Evolutionary conservation across 2,888 invertebrate species (phyloP).

Genomic region (Nemurella pictetii): DNA sequence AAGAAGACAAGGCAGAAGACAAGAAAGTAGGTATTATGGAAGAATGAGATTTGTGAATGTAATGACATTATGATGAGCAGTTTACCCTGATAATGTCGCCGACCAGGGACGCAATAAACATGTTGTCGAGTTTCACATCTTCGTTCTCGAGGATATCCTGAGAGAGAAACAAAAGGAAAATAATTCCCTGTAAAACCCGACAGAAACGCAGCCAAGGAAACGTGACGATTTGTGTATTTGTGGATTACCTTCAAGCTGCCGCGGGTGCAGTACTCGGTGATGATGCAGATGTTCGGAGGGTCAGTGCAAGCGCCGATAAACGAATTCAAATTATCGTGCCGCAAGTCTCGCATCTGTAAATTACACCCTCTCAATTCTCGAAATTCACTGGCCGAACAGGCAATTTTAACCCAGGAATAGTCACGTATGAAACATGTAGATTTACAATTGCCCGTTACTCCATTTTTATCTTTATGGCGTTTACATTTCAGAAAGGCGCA

Average conservation of each 20-base stretch:
- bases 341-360: slow-evolving; percentile 80
- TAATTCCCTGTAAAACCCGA: neutral
- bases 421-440: too few species aligned
- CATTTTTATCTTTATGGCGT: too few species aligned
- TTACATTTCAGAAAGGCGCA: too few species aligned
- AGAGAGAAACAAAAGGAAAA: slow-evolving; percentile 41
- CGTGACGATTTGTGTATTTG: neutral
- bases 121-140: slow-evolving; percentile 92
- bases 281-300: slow-evolving; percentile 85
- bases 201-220: neutral
- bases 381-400: neutral
- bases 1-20: too few species aligned
- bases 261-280: slow-evolving; percentile 86
- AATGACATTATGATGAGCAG: slow-evolving; percentile 42
- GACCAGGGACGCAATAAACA: slow-evolving; percentile 94
- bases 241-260: slow-evolving; percentile 82
- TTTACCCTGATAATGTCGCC: slow-evolving; percentile 92
- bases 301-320: slow-evolving; percentile 93
- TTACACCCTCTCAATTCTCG: slow-evolving; percentile 12
- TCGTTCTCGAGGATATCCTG: slow-evolving; percentile 93
- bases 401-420: too few species aligned
- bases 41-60: slow-evolving; percentile 29
- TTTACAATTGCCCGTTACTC: too few species aligned
- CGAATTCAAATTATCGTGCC: slow-evolving; percentile 89
- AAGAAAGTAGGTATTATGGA: too few species aligned